Evolutionary conservation across 2,113 vertebrate species (phyloP).

Genomic region (Oryzias javanicus): DNA sequence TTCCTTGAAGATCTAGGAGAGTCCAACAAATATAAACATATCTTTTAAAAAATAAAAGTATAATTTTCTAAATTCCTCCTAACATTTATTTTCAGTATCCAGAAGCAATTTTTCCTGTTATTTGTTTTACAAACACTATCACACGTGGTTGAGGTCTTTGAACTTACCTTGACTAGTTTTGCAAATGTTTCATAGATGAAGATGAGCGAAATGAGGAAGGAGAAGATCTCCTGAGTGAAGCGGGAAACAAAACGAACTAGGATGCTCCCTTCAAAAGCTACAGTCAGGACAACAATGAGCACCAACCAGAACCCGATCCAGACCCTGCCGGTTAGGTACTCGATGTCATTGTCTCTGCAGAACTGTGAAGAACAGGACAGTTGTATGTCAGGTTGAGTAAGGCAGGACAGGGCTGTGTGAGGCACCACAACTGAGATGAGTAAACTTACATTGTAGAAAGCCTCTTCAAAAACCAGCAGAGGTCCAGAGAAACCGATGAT

Average conservation of each 20-base stretch:
- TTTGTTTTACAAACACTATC: not conserved
- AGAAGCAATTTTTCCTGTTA: no score
- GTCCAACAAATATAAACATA: not conserved
- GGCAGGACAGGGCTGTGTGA: no score
- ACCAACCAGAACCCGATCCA: slow-evolving; percentile 96
- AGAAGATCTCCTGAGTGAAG: slow-evolving; percentile 95
- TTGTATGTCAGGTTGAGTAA: no score
- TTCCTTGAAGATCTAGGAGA: slow-evolving; percentile 86
- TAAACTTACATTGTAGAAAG: slow-evolving; percentile 86
- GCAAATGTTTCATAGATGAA: slow-evolving; percentile 94
- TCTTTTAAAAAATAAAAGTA: no score
- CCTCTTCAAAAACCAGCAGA: slow-evolving; percentile 92
- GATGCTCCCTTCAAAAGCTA: slow-evolving; percentile 94
- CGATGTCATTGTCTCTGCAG: slow-evolving; percentile 80
- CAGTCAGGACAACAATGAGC: slow-evolving; percentile 86
- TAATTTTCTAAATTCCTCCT: no score
- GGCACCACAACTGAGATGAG: not conserved
- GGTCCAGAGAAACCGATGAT: slow-evolving; percentile 92
- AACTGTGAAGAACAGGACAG: slow-evolving; percentile 74
- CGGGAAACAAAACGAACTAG: slow-evolving; percentile 91
- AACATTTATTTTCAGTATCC: no score
- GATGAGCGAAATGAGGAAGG: slow-evolving; percentile 92
- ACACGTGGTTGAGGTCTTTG: not conserved
- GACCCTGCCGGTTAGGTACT: slow-evolving; percentile 91
- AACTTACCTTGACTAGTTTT: slow-evolving; percentile 84